Evolutionary conservation across 2,797 vertebrate species (phyloP), one percentile per base, ranked within the genome.

Genomic region (Semotilus atromaculatus): DNA sequence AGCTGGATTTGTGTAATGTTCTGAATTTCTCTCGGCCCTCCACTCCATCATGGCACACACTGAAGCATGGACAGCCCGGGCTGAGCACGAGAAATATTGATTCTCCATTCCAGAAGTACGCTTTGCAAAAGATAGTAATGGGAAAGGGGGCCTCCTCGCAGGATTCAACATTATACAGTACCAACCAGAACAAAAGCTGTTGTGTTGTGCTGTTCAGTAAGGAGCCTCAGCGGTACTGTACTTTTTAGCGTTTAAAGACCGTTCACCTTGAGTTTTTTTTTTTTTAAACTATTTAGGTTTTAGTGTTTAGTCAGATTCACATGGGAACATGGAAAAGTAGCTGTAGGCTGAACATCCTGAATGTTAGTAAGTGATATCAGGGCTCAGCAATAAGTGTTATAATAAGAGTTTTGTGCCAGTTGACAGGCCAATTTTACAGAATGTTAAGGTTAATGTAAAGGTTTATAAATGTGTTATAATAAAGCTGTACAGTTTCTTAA

Each of bases 1-100:
- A 86, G 86, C 77, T 87, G 87, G 89, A 86, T 88, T 86, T 82
- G 83, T 76, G 80, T 80, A 88, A 88, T 87, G 85, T 80, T 88
- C 81, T 82, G 83, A 83, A 89, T 86, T 83, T 75, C 80, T 81
- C 64, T 7, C 74, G 70, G 81, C 75, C 85, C 75, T 88, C 64
- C 82, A 86, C 85, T 88, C 71, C 77, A 86, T 86, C 86, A 87
- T 82, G 67, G 71, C 55, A 81, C 80, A 83, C 82, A 51, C 80
- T 85, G 64, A 51, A 79, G 71, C 83, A 81, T 64, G 55, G 82
- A 81, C 76, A 75, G 82, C 48, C 51, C 67, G 4, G 55, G 40
- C 76, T 73, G 74, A 71, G 82, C 81, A 60, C 13, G 31, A 84
- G 78, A 87, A 85, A 85, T 87, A 88, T 85, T 14, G 87, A 88